These are phyloP conservation scores for Lamproptera curius DNA, from an alignment of 2,888 invertebrate genomes.

Conservation along the genomic window DNA sequence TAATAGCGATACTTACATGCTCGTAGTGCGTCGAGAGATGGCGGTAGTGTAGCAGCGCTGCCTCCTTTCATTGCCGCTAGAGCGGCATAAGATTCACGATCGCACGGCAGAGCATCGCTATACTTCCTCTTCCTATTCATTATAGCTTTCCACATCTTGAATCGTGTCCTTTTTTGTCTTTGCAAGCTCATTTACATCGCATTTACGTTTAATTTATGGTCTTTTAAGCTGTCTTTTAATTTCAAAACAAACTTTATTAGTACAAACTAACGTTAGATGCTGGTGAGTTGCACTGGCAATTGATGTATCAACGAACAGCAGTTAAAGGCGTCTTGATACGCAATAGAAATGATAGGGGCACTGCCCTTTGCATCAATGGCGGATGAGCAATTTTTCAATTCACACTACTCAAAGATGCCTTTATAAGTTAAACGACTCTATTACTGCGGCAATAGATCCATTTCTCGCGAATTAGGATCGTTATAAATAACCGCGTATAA, in stretches of 20 bases:
- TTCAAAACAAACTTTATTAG: constrained; percentile 7
- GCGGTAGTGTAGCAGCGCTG: constrained; percentile 67
- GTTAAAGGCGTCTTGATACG: constrained; percentile 50
- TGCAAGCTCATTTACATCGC: constrained; percentile 63
- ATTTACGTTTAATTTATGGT: constrained; percentile 22
- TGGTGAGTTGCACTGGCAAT: constrained; percentile 43
- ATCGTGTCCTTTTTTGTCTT: constrained; percentile 56
- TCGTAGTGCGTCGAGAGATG: constrained; percentile 70
- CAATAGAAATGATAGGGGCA: constrained; percentile 56
- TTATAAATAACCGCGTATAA: too few species aligned
- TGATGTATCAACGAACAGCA: constrained; percentile 55
- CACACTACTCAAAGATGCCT: not conserved
- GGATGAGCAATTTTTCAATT: constrained; percentile 19
- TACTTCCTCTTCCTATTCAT: constrained; percentile 69
- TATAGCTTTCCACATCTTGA: constrained; percentile 72
- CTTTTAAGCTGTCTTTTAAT: not conserved
- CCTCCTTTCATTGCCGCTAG: constrained; percentile 71
- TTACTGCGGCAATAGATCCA: not conserved
- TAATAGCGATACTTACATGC: constrained; percentile 72
- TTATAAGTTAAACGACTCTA: not conserved
- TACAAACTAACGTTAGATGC: constrained; percentile 25
- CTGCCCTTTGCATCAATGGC: constrained; percentile 41
- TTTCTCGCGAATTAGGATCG: not conserved
- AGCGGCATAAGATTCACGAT: constrained; percentile 65
- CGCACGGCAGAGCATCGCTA: constrained; percentile 60